A percentile compares a stretch with the other conserved stretches of the same genome.
Conservation (phyloP, 2,888 invertebrate species). For the Schizaphis graminum region DNA sequence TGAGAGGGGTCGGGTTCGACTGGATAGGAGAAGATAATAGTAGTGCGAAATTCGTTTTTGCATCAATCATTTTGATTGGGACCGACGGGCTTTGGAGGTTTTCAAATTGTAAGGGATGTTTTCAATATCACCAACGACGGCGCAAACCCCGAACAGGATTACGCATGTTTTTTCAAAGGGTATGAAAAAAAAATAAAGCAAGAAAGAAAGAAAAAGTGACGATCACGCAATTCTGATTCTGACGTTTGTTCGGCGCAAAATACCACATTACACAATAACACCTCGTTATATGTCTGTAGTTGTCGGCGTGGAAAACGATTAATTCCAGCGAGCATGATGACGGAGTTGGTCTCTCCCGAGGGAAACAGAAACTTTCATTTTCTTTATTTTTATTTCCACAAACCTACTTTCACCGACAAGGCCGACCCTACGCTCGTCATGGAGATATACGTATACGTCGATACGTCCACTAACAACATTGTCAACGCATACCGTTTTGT, state of each 20-base stretch:
- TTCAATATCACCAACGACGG: conserved; percentile 38
- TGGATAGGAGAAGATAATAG: not conserved
- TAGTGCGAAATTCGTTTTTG: conserved; percentile 49
- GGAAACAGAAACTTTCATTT: conserved; percentile 38
- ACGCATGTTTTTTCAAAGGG: conserved; percentile 17
- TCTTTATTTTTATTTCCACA: conserved; percentile 28
- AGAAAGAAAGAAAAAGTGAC: conserved; percentile 35
- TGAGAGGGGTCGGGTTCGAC: not conserved
- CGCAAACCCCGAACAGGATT: conserved; percentile 19
- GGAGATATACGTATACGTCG: not conserved
- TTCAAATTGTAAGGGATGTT: conserved; percentile 49
- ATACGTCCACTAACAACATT: not conserved
- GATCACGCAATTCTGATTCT: conserved; percentile 54
- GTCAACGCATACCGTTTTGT: not conserved
- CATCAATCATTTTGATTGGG: conserved; percentile 57
- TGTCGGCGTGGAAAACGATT: conserved; percentile 60
- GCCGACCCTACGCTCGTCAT: not conserved
- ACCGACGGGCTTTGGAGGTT: conserved; percentile 37
- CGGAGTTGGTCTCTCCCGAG: not conserved
- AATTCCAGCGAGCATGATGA: conserved; percentile 5
- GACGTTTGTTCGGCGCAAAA: conserved; percentile 53
- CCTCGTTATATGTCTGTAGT: conserved; percentile 49
- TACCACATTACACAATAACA: conserved; percentile 52
- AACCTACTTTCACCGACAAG: not conserved
- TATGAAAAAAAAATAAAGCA: not conserved